A percentile compares a stretch with the other conserved stretches of the same genome.
Evolutionary conservation across 2,888 invertebrate genomes (phyloP).

Genomic region (Maniola hyperantus): DNA sequence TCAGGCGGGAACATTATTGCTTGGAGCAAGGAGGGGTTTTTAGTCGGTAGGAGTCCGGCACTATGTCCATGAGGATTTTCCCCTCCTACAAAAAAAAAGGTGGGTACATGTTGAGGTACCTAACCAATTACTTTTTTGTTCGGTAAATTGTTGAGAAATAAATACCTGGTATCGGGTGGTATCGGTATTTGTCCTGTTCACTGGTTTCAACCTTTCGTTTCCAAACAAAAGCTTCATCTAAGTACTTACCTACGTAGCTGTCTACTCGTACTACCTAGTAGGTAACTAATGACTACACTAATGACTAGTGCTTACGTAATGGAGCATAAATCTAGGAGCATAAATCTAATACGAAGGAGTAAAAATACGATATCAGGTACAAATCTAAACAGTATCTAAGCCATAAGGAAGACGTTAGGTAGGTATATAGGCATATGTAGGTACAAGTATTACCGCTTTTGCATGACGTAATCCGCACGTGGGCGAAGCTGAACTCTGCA

Average conservation of each 20-base stretch:
- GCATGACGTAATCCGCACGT: slow-evolving; percentile 40
- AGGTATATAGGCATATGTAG: no score
- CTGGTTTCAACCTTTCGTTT: neutral
- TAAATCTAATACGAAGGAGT: neutral
- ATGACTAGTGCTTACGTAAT: no score
- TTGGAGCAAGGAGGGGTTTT: no score
- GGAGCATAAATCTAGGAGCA: neutral
- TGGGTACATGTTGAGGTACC: no score
- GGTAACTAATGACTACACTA: no score
- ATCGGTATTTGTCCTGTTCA: neutral
- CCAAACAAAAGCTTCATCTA: neutral
- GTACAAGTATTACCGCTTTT: slow-evolving; percentile 34
- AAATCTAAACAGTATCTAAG: slow-evolving; percentile 16
- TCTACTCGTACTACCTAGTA: no score
- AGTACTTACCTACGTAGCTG: neutral
- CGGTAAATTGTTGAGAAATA: neutral
- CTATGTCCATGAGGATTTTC: no score
- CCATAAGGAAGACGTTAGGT: slow-evolving; percentile 28
- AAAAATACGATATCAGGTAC: neutral
- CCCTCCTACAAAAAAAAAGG: no score
- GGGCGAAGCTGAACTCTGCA: slow-evolving; percentile 33
- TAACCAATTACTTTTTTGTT: neutral
- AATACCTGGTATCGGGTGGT: no score
- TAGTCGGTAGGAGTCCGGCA: no score
- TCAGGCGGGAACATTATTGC: no score